Conservation (phyloP, 2,797 vertebrate species). For the Rhinoraja longicauda region DNA sequence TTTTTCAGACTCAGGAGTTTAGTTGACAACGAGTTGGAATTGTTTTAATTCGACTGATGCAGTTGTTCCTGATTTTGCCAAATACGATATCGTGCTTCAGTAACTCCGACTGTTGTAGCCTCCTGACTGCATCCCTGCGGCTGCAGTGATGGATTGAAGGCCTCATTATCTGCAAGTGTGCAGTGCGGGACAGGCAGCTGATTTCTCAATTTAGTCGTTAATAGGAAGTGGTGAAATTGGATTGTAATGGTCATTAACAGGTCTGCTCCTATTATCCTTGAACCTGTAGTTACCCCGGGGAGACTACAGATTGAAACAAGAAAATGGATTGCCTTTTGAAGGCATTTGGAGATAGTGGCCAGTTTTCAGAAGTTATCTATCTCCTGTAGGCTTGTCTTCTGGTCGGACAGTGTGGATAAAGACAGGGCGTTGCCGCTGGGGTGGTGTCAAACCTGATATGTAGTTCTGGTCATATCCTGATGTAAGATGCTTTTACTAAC, state of each 20-base stretch:
- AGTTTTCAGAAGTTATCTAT: background rate
- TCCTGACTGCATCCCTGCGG: too few species aligned
- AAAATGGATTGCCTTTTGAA: background rate
- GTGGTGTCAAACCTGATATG: background rate
- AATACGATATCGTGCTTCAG: background rate
- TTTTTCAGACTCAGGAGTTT: background rate
- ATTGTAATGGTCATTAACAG: conserved; percentile 1
- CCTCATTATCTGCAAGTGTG: background rate
- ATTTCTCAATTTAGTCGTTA: background rate
- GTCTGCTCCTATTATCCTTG: background rate
- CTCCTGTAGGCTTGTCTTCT: background rate
- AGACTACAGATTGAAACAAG: background rate
- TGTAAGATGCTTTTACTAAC: background rate
- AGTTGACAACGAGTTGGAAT: background rate
- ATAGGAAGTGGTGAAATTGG: background rate
- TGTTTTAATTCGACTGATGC: background rate
- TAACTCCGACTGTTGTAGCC: background rate
- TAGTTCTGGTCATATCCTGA: background rate
- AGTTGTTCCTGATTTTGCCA: background rate
- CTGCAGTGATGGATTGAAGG: background rate
- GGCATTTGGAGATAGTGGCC: background rate
- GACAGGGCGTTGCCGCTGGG: background rate
- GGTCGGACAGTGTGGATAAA: background rate
- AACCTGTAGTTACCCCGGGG: background rate
- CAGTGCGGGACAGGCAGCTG: background rate